Conservation (phyloP, 2,888 invertebrate genomes). For the Tethea ocularis region DNA sequence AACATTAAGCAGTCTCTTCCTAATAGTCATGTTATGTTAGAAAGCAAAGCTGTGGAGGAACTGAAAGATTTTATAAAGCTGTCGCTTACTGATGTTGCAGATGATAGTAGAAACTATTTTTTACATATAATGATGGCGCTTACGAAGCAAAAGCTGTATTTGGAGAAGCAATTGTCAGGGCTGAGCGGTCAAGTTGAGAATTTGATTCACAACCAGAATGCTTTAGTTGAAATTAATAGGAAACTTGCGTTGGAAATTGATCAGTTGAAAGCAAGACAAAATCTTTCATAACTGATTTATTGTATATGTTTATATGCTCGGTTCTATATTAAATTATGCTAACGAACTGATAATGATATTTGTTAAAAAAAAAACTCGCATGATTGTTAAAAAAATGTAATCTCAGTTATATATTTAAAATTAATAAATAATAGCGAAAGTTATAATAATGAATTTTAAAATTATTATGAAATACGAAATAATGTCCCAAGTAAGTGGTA, state of each 20-base stretch:
- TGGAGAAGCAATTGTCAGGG: slow-evolving; percentile 67
- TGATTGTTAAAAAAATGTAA: not conserved
- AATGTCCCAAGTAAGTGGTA: not conserved
- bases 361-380: not conserved
- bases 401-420: not conserved
- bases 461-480: not conserved
- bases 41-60: slow-evolving; percentile 60
- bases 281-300: slow-evolving; percentile 24
- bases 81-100: slow-evolving; percentile 65
- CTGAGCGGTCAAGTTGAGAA: slow-evolving; percentile 65
- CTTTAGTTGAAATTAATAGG: slow-evolving; percentile 77
- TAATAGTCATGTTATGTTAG: slow-evolving; percentile 33
- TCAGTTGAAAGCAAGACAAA: slow-evolving; percentile 63
- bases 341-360: not conserved
- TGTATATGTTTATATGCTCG: not conserved
- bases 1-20: slow-evolving; percentile 42
- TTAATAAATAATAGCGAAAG: too few relatives aligned
- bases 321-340: not conserved
- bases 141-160: slow-evolving; percentile 74
- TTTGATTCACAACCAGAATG: slow-evolving; percentile 65
- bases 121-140: slow-evolving; percentile 77
- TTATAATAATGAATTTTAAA: not conserved
- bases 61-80: slow-evolving; percentile 73
- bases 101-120: slow-evolving; percentile 73
- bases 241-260: slow-evolving; percentile 76